Evolutionary conservation across 2,888 invertebrate species (phyloP).

Genomic region (Asteroscopus sphinx): DNA sequence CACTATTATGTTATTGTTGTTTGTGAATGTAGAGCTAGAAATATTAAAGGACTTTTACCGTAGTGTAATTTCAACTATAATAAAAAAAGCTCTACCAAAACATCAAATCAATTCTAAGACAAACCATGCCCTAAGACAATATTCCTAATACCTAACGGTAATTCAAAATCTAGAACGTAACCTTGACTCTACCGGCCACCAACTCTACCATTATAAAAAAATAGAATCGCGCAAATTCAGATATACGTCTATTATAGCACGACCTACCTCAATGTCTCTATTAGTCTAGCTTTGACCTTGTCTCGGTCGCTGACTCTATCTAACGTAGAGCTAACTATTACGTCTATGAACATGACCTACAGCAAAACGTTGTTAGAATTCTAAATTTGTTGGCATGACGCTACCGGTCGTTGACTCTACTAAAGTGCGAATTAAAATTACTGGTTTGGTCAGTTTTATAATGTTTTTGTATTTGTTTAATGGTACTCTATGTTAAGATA

Average conservation of each 20-base stretch:
- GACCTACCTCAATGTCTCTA: conserved; percentile 48
- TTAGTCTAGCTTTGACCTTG: conserved; percentile 43
- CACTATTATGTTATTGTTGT: no score
- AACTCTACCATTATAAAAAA: conserved; percentile 31
- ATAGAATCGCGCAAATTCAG: conserved; percentile 20
- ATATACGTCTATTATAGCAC: conserved; percentile 16
- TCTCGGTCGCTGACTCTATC: conserved; percentile 36
- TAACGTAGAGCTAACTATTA: conserved; percentile 17
- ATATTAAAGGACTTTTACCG: no score
- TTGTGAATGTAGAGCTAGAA: no score
- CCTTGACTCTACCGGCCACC: conserved; percentile 38
- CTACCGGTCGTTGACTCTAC: conserved; percentile 44
- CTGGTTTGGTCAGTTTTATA: background rate
- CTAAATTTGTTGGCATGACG: conserved; percentile 33
- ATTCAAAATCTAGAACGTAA: conserved; percentile 24
- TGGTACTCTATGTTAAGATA: background rate
- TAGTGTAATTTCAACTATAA: no score
- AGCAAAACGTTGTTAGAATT: conserved; percentile 33
- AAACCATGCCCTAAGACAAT: conserved; percentile 21
- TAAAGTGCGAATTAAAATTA: background rate
- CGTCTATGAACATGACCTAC: conserved; percentile 47
- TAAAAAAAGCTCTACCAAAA: background rate
- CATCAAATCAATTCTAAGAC: background rate
- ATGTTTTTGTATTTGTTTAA: background rate
- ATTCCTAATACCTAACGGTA: conserved; percentile 35